Percentiles rank a stretch among this genome's conserved stretches.
phyloP scores from a whole-genome alignment of 2,113 vertebrate genomes.

The Willisornis vidua region DNA sequence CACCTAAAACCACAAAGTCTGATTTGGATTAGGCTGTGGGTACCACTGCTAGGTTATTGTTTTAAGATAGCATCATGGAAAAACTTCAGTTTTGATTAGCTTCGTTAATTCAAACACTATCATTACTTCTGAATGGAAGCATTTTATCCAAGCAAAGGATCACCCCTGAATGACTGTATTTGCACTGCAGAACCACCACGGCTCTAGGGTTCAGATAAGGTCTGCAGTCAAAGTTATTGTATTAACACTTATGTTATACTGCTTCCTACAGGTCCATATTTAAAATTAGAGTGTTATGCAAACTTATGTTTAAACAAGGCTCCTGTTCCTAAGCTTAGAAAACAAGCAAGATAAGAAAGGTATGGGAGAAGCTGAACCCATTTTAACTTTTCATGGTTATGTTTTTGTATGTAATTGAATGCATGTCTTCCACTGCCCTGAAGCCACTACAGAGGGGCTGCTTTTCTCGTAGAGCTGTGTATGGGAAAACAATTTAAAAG shows the following conservation, averaged over 20 bases:
- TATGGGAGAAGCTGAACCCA: background rate
- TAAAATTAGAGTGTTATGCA: conserved; percentile 31
- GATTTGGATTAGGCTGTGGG: conserved; percentile 38
- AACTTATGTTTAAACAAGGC: background rate
- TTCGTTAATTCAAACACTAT: conserved; percentile 50
- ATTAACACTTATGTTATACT: conserved; percentile 49
- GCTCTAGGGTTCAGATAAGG: conserved; percentile 50
- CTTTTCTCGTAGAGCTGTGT: background rate
- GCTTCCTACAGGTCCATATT: conserved; percentile 48
- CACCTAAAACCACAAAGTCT: conserved; percentile 45
- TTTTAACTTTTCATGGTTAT: background rate
- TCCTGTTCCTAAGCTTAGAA: background rate
- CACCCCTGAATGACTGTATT: background rate
- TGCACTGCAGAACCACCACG: background rate
- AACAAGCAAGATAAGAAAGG: background rate
- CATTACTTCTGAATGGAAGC: conserved; percentile 28
- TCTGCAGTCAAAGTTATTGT: background rate
- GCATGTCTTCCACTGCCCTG: background rate
- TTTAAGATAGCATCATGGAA: conserved; percentile 53
- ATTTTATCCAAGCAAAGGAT: conserved; percentile 49
- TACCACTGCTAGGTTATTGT: conserved; percentile 26
- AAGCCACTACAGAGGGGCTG: background rate
- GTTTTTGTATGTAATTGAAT: background rate
- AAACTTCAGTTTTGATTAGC: conserved; percentile 52
- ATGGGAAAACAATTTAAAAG: background rate